Base-by-base conservation (phyloP, 2,113 vertebrate species). In the Cephalophus harveyi region DNA sequence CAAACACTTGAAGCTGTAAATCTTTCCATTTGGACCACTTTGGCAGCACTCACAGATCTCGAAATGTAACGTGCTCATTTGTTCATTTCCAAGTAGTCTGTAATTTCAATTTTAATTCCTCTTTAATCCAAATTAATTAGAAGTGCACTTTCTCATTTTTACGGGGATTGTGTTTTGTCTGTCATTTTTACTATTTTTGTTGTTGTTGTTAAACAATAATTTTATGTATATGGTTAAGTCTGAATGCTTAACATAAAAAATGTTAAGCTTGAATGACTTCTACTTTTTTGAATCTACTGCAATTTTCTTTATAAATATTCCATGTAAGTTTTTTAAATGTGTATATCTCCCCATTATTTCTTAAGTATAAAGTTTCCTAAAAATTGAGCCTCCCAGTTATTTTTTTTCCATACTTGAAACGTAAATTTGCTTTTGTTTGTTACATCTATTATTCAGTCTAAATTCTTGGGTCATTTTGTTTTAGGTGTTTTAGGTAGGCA, bases 51-150 rank as follows among this genome's bases (percentile, higher is more conserved):
- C 28, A 25, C 21, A 67, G 91, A 88, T 92, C 93, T 90, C 23
- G 25, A 96, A 78, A 88, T 86, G 91, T 25, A 91, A 57, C 52
- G 81, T 30, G 40, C 83, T 89, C 71, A 36, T 89, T 81, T 96
- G 92, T 96, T 94, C 94, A 76, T 92, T 97, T 96, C 95, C 83
- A 94, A 96, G 87, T 54, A 87, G 43, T 91, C 79, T 96, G 82
- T 95, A 85, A 96, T 97, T 97, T 97, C 88, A 91, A 86, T 97
- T 97, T 96, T 96, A 97, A 97, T 97, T 98, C 88, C 85, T 96
- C 96, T 89, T 85, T 94, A 95, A 97, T 98, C 81, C 85, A 96
- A 96, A 92, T 94, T 97, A 97, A 98, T 97, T 90, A 98, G 87
- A 97, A 86, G 59, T 84, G 50, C 96, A 74, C 64, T 48, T 92